phyloP scores from a whole-genome alignment of 2,888 invertebrate genomes.

The Phasia obesa region DNA sequence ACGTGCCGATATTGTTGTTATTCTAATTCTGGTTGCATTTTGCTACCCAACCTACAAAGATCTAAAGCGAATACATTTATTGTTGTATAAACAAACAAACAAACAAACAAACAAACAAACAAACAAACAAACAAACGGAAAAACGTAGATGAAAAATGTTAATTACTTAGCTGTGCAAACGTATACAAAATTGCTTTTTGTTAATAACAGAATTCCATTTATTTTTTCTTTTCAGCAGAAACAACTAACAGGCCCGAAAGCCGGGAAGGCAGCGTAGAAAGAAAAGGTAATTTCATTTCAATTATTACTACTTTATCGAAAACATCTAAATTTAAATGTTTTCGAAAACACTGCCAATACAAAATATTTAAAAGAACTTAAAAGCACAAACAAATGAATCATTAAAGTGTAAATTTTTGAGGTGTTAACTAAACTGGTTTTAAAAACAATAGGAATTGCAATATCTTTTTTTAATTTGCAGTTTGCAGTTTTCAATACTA shows the following conservation, averaged over 20 bases:
- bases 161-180: neutral
- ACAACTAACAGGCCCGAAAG: slow-evolving; percentile 80
- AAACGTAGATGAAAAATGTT: too few relatives aligned
- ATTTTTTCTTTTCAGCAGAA: slow-evolving; percentile 79
- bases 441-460: slow-evolving; percentile 5
- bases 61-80: too few relatives aligned
- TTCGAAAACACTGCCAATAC: too few relatives aligned
- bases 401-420: slow-evolving; percentile 9
- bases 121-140: too few relatives aligned
- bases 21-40: too few relatives aligned
- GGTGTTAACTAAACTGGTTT: slow-evolving; percentile 51
- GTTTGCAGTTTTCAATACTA: too few relatives aligned
- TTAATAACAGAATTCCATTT: slow-evolving; percentile 3
- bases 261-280: slow-evolving; percentile 82
- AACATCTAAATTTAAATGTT: too few relatives aligned
- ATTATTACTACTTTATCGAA: slow-evolving; percentile 19
- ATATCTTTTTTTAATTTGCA: slow-evolving; percentile 3
- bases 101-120: too few relatives aligned
- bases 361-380: neutral
- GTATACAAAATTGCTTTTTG: neutral
- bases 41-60: too few relatives aligned
- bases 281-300: slow-evolving; percentile 78
- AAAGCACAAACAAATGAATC: slow-evolving; percentile 20
- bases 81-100: too few relatives aligned
- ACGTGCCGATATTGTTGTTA: too few relatives aligned